phyloP scores from a whole-genome alignment of 2,113 vertebrate species.

The Brachyhypopomus occidentalis region DNA sequence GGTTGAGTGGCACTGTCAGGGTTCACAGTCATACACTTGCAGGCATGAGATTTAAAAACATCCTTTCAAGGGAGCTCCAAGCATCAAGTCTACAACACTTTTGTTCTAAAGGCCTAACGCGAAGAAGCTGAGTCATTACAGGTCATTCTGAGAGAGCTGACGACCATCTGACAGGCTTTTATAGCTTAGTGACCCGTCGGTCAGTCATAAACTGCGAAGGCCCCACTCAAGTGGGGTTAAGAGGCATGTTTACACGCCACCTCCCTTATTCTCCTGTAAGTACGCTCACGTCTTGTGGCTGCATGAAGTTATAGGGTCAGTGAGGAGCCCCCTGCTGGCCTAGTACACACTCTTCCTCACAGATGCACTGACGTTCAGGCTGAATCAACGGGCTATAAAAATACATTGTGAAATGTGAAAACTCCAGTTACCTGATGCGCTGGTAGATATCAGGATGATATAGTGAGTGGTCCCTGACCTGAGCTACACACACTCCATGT shows the following conservation, averaged over 20 bases:
- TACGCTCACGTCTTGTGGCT: neutral
- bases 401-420: constrained; percentile 5
- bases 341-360: neutral
- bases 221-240: neutral
- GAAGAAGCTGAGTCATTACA: neutral
- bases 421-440: neutral
- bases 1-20: neutral
- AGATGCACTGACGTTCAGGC: neutral
- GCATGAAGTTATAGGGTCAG: neutral
- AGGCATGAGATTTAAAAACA: neutral
- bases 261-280: neutral
- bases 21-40: too few relatives aligned
- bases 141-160: neutral
- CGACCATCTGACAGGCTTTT: constrained; percentile 33
- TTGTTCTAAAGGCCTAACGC: neutral
- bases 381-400: constrained; percentile 8
- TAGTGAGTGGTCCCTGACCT: neutral
- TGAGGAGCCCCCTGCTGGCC: neutral
- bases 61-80: neutral
- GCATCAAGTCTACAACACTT: too few relatives aligned
- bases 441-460: neutral
- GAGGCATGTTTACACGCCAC: neutral
- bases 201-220: constrained; percentile 25
- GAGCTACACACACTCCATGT: neutral
- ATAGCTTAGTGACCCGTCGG: constrained; percentile 38